Conservation (phyloP, 1,140 invertebrate species). For the Potamilus streckersoni region DNA sequence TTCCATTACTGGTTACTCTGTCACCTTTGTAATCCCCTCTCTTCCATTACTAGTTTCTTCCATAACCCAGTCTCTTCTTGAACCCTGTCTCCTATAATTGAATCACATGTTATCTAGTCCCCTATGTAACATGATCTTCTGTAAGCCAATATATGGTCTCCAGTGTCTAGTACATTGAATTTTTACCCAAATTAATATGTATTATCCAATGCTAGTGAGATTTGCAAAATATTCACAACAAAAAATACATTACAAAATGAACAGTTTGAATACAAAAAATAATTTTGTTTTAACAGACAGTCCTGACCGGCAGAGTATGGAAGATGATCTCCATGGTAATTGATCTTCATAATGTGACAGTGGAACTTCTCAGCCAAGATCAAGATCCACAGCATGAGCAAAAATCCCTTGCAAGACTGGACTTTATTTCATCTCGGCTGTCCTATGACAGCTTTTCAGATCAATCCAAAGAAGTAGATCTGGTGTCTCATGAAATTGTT, state of each 20-base stretch:
- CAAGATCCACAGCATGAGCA: constrained; percentile 55
- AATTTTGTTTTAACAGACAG: constrained; percentile 54
- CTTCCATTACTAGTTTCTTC: too few relatives aligned
- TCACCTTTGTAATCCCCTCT: too few relatives aligned
- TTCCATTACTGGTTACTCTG: too few relatives aligned
- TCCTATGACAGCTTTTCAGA: constrained; percentile 88
- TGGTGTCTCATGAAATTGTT: constrained; percentile 92
- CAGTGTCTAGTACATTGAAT: background rate
- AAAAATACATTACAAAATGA: background rate
- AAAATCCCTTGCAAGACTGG: constrained; percentile 83
- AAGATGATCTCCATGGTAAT: constrained; percentile 83
- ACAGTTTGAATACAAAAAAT: background rate
- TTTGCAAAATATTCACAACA: background rate
- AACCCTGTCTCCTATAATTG: too few relatives aligned
- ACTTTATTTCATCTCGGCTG: constrained; percentile 91
- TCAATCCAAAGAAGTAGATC: constrained; percentile 89
- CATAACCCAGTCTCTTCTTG: too few relatives aligned
- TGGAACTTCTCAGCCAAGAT: constrained; percentile 74
- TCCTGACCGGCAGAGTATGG: constrained; percentile 72
- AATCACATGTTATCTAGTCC: too few relatives aligned
- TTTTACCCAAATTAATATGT: background rate
- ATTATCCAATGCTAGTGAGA: background rate
- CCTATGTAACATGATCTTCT: too few relatives aligned
- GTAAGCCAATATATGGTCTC: background rate
- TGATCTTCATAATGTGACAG: constrained; percentile 88